Conservation (phyloP, 2,797 vertebrate genomes). For the Pantherophis vulpinus region DNA sequence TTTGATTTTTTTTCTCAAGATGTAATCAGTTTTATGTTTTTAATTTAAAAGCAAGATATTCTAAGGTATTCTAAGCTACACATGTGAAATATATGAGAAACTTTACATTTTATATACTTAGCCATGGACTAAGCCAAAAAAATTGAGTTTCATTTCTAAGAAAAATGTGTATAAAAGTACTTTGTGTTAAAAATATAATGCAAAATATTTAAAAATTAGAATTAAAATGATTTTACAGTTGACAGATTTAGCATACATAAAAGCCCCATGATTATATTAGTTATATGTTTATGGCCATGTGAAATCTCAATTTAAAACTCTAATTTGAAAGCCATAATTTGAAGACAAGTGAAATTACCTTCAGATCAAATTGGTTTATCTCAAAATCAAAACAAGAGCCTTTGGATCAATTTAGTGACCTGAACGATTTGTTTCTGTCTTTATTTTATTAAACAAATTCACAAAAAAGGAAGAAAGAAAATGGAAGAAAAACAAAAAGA, state of each 20-base stretch:
- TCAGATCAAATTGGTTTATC: background rate
- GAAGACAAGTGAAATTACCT: background rate
- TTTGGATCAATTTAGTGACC: background rate
- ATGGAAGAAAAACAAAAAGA: background rate
- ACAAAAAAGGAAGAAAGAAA: background rate
- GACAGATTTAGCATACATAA: constrained; percentile 45
- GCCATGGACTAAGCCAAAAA: background rate
- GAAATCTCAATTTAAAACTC: background rate
- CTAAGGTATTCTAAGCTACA: background rate
- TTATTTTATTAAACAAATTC: background rate
- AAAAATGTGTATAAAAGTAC: background rate
- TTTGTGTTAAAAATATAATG: background rate
- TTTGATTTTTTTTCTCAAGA: background rate
- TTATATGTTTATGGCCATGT: background rate
- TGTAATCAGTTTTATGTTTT: background rate
- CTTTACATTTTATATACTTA: constrained; percentile 2
- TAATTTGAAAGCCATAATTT: background rate
- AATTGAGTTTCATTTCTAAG: background rate
- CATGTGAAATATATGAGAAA: background rate
- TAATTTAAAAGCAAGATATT: background rate
- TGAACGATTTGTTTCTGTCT: background rate
- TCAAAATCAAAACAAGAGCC: background rate
- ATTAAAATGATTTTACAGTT: constrained; percentile 34
- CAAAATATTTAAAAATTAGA: background rate
- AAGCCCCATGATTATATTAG: constrained; percentile 37